Evolutionary conservation across 2,797 vertebrate species (phyloP).

Genomic region (Fratercula arctica): DNA sequence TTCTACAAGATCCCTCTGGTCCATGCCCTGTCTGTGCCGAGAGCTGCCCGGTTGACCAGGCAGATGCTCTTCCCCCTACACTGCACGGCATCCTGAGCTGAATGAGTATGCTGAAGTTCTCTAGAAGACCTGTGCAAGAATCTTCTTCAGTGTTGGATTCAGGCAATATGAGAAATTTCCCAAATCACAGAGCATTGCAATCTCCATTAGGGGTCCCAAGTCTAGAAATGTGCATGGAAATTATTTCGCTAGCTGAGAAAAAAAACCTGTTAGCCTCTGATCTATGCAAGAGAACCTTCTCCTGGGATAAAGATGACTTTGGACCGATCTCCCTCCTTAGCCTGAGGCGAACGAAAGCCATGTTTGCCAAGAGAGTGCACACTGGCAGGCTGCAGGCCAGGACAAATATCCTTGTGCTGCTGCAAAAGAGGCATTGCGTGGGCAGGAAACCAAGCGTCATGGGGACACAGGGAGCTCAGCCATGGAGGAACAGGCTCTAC

Average conservation of each 20-base stretch:
- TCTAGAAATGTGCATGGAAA: neutral
- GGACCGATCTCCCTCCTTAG: neutral
- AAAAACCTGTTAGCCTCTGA: neutral
- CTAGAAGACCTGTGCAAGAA: neutral
- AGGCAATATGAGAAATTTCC: neutral
- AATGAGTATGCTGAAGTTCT: fast-evolving
- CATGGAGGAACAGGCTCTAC: neutral
- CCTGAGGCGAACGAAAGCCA: neutral
- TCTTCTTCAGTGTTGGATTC: neutral
- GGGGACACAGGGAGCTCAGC: neutral
- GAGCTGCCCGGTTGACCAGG: neutral
- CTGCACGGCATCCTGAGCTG: neutral
- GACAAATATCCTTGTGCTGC: neutral
- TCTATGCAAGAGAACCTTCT: neutral
- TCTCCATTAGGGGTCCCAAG: neutral
- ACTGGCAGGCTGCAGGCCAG: neutral
- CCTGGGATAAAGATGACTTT: neutral
- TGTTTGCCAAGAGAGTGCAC: fast-evolving
- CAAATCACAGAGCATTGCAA: neutral
- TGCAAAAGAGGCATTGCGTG: neutral
- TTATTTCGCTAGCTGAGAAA: neutral
- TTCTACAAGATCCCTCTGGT: neutral
- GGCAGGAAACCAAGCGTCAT: neutral
- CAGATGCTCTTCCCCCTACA: neutral
- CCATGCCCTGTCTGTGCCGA: neutral